Conservation (phyloP, 2,113 vertebrate species). For the Bettongia penicillata region DNA sequence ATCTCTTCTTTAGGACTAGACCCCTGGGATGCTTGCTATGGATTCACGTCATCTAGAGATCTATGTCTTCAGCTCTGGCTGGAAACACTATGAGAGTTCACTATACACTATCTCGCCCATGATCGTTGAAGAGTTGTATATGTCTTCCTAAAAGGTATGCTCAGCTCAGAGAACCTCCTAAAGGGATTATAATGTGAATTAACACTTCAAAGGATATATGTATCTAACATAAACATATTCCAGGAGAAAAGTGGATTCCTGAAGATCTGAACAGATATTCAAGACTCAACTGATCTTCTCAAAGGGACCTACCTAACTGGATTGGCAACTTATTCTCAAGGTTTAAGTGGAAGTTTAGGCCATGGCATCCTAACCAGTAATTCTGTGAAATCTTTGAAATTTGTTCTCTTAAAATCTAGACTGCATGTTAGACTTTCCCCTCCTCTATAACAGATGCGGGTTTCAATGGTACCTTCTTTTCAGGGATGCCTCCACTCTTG, state of each 20-base stretch:
- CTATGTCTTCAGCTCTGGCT: too few relatives aligned
- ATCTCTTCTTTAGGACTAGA: background rate
- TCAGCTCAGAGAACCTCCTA: background rate
- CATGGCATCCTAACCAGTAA: background rate
- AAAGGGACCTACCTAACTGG: background rate
- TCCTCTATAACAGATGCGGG: background rate
- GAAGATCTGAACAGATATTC: background rate
- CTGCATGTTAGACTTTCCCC: background rate
- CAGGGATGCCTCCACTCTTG: background rate
- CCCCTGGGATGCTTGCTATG: too few relatives aligned
- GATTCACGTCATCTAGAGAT: too few relatives aligned
- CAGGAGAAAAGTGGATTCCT: background rate
- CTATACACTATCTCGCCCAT: too few relatives aligned
- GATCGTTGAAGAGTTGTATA: too few relatives aligned
- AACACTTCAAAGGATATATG: background rate
- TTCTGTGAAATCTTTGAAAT: background rate
- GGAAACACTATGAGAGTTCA: too few relatives aligned
- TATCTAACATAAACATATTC: too few relatives aligned
- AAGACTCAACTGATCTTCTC: background rate
- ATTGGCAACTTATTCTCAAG: background rate
- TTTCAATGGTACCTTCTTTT: background rate
- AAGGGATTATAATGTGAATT: background rate
- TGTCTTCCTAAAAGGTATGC: background rate
- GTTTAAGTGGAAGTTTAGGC: background rate
- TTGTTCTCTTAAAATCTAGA: background rate